Evolutionary conservation across 23 tunicate genomes (phyloP).

Genomic region (Trididemnum nubilum): DNA sequence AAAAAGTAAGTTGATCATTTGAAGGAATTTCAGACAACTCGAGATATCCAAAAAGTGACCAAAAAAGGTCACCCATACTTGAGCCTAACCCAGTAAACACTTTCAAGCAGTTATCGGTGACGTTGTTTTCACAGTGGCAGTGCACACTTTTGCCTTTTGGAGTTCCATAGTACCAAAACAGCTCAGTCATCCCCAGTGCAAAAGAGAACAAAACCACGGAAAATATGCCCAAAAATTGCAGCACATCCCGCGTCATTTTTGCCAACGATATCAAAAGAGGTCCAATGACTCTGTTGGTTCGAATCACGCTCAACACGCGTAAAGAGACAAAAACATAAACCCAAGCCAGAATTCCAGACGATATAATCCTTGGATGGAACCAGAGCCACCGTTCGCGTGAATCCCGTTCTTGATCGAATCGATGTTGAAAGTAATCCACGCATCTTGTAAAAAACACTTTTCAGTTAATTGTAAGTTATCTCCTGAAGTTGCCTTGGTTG

Average conservation of each 20-base stretch:
- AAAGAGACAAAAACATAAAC: conserved; percentile 72
- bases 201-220: conserved; percentile 73
- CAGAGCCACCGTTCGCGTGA: conserved; percentile 44
- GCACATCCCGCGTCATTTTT: conserved; percentile 68
- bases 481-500: too few relatives aligned
- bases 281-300: conserved; percentile 58
- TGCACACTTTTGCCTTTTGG: background rate
- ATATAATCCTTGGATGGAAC: conserved; percentile 53
- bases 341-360: conserved; percentile 65
- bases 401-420: background rate
- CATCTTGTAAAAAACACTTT: conserved; percentile 22
- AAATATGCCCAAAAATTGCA: conserved; percentile 68
- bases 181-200: conserved; percentile 76
- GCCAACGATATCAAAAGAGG: conserved; percentile 85
- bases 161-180: conserved; percentile 93
- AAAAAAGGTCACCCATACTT: conserved; percentile 49
- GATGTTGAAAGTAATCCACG: conserved; percentile 13
- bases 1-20: background rate
- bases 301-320: conserved; percentile 53
- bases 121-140: background rate
- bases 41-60: conserved; percentile 74
- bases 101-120: background rate
- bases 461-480: too few relatives aligned
- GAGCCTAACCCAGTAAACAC: conserved; percentile 28
- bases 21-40: conserved; percentile 26